Base-by-base conservation (phyloP, 2,888 invertebrate genomes). In the Cerceris rybyensis region DNA sequence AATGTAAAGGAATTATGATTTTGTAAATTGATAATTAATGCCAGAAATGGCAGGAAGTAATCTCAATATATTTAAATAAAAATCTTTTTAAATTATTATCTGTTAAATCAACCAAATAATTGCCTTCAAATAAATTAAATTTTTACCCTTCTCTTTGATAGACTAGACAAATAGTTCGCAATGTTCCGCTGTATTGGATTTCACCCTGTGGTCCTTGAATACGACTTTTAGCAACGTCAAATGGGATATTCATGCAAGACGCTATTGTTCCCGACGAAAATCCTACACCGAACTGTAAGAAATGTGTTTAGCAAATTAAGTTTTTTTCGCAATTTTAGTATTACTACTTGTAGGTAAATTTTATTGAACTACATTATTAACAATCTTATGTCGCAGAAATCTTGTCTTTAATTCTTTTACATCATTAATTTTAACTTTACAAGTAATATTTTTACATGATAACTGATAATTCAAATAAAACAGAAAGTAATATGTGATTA, bases 191-290 rank as follows among this genome's bases (percentile, higher is more conserved):
- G 90, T 98, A 98, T 90, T 97, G 97, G 61, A 97, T 94, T 78
- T 94, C 87, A 0, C 96, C 96, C 91, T 98, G 98, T 0, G 98
- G 98, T 0, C 98, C 98, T 92, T 98, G 98, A 85, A 98, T 98
- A 68, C 98, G 94, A 85, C 98, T 98, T 93, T 98, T 98, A 39
- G 98, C 98, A 42, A 98, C 98, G 91, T 98, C 98, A 92, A 98
- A 98, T 7, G 98, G 98, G 93, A 98, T 98, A 92, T 98, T 98
- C 60, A 96, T 93, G 84, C 96, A 95, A 6, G 98, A 98, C 8
- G 96, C 98, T 49, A 98, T 92, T 0, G 96, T 96, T 2, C 98
- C 98, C 11, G 98, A 97, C 9, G 95, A 94, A 89, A 98, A 97
- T 52, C 98, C 98, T 85, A 98, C 96, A 0, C 94, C 93, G 52